Evolutionary conservation across 2,888 invertebrate species (phyloP), one percentile per base, ranked within the genome.

Genomic region (Muscina levida): DNA sequence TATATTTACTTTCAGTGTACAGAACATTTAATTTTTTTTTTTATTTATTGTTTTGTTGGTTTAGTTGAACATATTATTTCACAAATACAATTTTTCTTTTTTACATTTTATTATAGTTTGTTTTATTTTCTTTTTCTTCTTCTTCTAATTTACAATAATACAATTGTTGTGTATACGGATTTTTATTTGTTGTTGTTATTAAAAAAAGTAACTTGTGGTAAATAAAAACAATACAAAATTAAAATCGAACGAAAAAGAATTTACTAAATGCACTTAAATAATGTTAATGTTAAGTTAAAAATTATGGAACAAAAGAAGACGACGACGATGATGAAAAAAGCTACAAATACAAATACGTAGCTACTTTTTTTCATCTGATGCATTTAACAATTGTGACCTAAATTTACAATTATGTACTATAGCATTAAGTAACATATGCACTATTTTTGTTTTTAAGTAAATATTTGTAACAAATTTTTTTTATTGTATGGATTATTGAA

Each of bases 241-340:
- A 1, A 53, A 53, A 53, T 22, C 1, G 24, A 39, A 59, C 37
- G 31, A 31, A 31, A 31, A 31, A 8, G 31, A 59, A 46, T 72
- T 71, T 13, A 44, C 67, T 68, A 85, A 83, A 71, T 73, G 53
- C 71, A 65, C 66, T 80, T 82, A 76, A 51, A 39, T 72, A 51
- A 62, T 76, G 79, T 79, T 78, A 31, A 31, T 31, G n/a, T 57
- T 72, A 5, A 31, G 31, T 51, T 37, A 51, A 15, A 57, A 37
- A 22, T 19, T 39, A 68, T 53, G 53, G 53, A 53, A 53, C 53
- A 53, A 13, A 22, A 53, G 31, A 53, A 22, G 13, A 31, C 3
- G 8, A 31, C 8, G 3, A 53, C 53, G 13, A 31, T 5, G 8
- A 31, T 31, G 3, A 31, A 31, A 31, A 31, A n/a, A n/a, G n/a